Conservation (phyloP, 2,113 vertebrate genomes). For the Stercorarius parasiticus region DNA sequence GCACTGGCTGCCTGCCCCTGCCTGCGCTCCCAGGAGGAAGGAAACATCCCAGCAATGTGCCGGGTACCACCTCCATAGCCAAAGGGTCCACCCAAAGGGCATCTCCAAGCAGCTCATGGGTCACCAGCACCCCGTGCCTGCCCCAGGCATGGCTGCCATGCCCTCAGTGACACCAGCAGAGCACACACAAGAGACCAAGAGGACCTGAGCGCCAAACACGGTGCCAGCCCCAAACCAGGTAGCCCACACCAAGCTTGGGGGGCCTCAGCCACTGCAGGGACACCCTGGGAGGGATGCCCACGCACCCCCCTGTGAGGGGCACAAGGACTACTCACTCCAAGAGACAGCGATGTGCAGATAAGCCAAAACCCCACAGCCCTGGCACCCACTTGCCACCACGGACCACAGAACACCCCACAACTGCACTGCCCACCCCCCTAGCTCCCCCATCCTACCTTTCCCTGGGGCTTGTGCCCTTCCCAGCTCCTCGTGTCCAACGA, state of each 20-base stretch:
- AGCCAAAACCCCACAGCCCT: neutral
- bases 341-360: fast-evolving
- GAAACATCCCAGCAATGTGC: neutral
- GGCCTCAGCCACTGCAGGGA: neutral
- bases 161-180: fast-evolving
- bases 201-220: fast-evolving
- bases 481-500: slow-evolving; percentile 75
- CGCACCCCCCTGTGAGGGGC: fast-evolving
- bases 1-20: neutral
- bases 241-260: fast-evolving
- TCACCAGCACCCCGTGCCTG: neutral
- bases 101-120: neutral
- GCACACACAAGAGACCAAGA: neutral
- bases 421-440: neutral
- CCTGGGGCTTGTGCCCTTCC: slow-evolving; percentile 72
- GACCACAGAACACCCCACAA: neutral
- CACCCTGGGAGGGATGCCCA: neutral
- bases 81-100: neutral
- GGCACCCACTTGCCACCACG: fast-evolving
- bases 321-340: neutral
- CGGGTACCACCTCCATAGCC: neutral
- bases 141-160: neutral
- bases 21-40: fast-evolving
- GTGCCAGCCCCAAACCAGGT: neutral
- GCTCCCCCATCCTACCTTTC: slow-evolving; percentile 47